Conservation (phyloP, 2,888 invertebrate species). For the Erebia epiphron region DNA sequence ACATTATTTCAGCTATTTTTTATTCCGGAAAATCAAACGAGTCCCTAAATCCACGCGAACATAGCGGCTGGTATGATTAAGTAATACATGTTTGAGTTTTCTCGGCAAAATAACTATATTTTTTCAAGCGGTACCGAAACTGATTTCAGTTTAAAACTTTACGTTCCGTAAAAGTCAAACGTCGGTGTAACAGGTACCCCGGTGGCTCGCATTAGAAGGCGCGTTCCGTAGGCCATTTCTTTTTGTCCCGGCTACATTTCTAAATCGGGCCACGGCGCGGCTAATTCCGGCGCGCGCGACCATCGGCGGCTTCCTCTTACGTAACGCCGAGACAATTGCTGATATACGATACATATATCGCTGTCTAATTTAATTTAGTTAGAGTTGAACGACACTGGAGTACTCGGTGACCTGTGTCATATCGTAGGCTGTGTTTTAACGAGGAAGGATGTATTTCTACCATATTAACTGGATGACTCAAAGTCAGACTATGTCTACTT, state of each 20-base stretch:
- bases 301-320: constrained; percentile 64
- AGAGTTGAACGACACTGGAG: constrained; percentile 34
- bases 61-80: too few species aligned
- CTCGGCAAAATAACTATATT: too few species aligned
- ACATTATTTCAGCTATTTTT: too few species aligned
- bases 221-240: constrained; percentile 49
- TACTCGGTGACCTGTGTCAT: not conserved
- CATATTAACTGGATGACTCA: not conserved
- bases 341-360: constrained; percentile 32
- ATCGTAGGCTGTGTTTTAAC: constrained; percentile 11
- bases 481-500: not conserved
- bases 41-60: too few species aligned
- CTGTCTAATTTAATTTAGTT: constrained; percentile 33
- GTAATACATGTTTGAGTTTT: too few species aligned
- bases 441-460: not conserved
- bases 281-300: constrained; percentile 64
- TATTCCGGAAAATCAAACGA: too few species aligned
- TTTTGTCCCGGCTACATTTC: constrained; percentile 74
- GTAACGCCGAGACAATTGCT: constrained; percentile 64
- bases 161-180: not conserved
- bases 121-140: too few species aligned
- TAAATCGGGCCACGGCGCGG: constrained; percentile 72
- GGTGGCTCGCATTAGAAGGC: constrained; percentile 8
- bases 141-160: too few species aligned
- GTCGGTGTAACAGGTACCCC: constrained; percentile 8